Conservation (phyloP, 1,140 invertebrate species). For the Drepana arcuata region DNA sequence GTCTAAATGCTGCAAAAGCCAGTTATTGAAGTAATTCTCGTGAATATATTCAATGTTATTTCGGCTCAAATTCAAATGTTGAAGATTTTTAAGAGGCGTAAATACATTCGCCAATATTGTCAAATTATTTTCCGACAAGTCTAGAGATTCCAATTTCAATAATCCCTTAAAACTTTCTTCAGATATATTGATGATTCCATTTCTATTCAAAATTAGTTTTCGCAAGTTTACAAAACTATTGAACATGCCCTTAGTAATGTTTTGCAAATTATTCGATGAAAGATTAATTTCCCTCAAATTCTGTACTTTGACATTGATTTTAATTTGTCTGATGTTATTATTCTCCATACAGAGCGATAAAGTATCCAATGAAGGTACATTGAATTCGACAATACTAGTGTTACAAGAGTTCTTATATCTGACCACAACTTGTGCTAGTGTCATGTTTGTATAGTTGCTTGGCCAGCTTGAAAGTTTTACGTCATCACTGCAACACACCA, state of each 20-base stretch:
- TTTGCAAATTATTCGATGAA: conserved; percentile 56
- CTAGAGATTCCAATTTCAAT: conserved; percentile 70
- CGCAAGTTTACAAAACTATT: conserved; percentile 50
- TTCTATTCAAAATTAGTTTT: conserved; percentile 56
- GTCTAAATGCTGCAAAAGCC: conserved; percentile 83
- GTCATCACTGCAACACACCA: conserved; percentile 37
- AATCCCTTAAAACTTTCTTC: conserved; percentile 67
- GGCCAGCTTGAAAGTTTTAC: conserved; percentile 15
- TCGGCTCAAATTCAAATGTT: conserved; percentile 80
- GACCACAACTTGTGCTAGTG: conserved; percentile 31
- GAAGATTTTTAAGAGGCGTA: conserved; percentile 73
- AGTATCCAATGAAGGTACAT: conserved; percentile 42
- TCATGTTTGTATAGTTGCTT: conserved; percentile 38
- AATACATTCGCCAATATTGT: conserved; percentile 74
- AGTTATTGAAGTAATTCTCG: conserved; percentile 70
- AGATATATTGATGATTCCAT: conserved; percentile 48
- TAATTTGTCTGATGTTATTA: conserved; percentile 48
- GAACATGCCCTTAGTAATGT: conserved; percentile 48
- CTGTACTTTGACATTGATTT: conserved; percentile 31
- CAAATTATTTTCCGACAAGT: conserved; percentile 75
- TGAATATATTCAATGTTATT: conserved; percentile 81
- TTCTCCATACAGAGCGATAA: conserved; percentile 46
- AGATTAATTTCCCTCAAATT: conserved; percentile 58
- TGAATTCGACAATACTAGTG: conserved; percentile 32
- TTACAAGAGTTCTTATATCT: conserved; percentile 37